Percentiles rank a stretch among this genome's conserved stretches.
Conservation (phyloP, 2,113 vertebrate genomes). For the Cisticola juncidis region DNA sequence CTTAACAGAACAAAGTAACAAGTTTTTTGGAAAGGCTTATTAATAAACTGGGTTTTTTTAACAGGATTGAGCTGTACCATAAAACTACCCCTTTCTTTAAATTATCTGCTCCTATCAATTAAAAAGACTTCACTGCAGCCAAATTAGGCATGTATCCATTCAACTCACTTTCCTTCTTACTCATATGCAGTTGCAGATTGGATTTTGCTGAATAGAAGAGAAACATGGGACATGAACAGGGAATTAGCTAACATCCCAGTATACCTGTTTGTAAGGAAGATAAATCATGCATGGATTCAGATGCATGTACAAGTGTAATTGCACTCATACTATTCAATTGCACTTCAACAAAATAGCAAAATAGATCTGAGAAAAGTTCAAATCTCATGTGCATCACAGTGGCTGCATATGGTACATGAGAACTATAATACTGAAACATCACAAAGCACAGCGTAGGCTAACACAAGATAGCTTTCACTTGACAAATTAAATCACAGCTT, state of each 20-base stretch:
- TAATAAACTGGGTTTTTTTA: background rate
- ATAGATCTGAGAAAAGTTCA: background rate
- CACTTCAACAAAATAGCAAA: background rate
- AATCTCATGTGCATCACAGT: background rate
- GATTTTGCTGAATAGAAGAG: background rate
- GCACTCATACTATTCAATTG: background rate
- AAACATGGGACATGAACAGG: background rate
- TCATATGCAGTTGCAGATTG: background rate
- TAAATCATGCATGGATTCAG: background rate
- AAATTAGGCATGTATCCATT: background rate
- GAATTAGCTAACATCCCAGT: background rate
- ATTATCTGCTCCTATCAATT: background rate
- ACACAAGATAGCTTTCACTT: constrained; percentile 14
- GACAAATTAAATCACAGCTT: constrained; percentile 39
- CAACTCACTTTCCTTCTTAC: background rate
- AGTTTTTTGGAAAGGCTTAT: background rate
- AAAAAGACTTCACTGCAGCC: background rate
- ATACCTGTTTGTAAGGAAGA: background rate
- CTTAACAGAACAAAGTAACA: background rate
- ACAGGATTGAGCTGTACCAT: background rate
- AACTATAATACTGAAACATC: constrained; percentile 1
- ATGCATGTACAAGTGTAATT: background rate
- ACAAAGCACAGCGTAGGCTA: background rate
- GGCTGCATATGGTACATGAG: background rate
- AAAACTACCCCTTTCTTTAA: background rate